Conservation (phyloP, 2,797 vertebrate species). For the Hyperoplus lanceolatus region DNA sequence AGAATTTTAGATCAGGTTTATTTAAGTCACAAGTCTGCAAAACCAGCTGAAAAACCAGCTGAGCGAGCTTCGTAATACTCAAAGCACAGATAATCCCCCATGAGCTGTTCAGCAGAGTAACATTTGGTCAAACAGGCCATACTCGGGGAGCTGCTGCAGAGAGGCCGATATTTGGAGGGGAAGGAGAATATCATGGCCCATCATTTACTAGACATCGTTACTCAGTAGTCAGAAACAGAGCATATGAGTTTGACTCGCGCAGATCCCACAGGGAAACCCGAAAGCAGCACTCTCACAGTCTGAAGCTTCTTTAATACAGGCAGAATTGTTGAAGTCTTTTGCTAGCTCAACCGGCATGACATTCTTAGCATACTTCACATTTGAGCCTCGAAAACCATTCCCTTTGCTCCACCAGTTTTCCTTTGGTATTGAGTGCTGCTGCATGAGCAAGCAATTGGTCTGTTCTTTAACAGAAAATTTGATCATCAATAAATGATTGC, state of each 20-base stretch:
- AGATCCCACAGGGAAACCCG: neutral
- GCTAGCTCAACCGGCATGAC: slow-evolving; percentile 2
- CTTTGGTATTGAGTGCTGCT: neutral
- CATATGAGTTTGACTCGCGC: neutral
- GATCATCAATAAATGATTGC: neutral
- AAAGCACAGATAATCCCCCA: neutral
- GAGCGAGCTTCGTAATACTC: slow-evolving; percentile 6
- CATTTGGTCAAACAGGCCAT: slow-evolving; percentile 1
- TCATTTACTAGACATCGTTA: no score
- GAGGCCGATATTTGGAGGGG: neutral
- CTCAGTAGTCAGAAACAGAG: neutral
- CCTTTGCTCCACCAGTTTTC: neutral
- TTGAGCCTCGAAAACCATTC: neutral
- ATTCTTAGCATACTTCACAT: slow-evolving; percentile 38
- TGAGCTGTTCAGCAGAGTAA: neutral
- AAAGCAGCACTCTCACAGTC: neutral
- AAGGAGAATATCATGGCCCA: neutral
- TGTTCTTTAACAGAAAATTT: neutral
- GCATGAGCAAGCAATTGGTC: neutral
- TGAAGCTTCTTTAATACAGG: neutral
- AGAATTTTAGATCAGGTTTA: neutral
- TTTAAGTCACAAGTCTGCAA: slow-evolving; percentile 2
- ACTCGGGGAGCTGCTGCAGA: slow-evolving; percentile 15
- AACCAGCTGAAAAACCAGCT: slow-evolving; percentile 13
- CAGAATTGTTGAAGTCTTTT: neutral